Evolutionary conservation across 2,797 vertebrate species (phyloP).

Genomic region (Cuculus canorus): DNA sequence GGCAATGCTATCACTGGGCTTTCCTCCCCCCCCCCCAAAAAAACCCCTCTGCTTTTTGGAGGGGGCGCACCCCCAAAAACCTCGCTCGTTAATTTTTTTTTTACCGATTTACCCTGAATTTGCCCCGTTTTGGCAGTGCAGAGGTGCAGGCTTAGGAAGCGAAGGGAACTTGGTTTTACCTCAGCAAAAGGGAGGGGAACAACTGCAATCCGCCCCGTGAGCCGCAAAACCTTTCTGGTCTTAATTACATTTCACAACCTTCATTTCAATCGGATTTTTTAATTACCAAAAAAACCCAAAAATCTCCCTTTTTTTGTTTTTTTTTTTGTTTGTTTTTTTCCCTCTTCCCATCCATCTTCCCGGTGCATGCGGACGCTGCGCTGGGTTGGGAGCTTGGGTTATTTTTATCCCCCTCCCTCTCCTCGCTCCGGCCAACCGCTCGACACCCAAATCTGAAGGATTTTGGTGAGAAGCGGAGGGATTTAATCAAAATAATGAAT

Average conservation of each 20-base stretch:
- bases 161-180: conserved; percentile 69
- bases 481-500: background rate
- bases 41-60: too few species aligned
- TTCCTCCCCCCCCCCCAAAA: background rate
- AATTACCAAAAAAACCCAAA: background rate
- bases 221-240: conserved; percentile 74
- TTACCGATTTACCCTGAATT: too few species aligned
- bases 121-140: conserved; percentile 64
- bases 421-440: background rate
- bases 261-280: conserved; percentile 39
- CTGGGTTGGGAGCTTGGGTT: background rate
- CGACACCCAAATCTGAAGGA: background rate
- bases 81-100: too few species aligned
- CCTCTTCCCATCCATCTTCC: background rate
- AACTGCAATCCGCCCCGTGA: conserved; percentile 76
- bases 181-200: conserved; percentile 77
- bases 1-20: conserved; percentile 56
- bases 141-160: conserved; percentile 74
- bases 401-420: too few species aligned
- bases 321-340: too few species aligned
- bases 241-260: conserved; percentile 74
- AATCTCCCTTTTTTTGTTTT: background rate
- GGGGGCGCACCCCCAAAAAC: too few species aligned
- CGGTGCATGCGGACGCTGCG: background rate
- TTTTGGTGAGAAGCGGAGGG: background rate